A percentile compares a stretch with the other conserved stretches of the same genome.
These are phyloP conservation scores for Rhinatrema bivittatum DNA, from an alignment of 2,797 vertebrate genomes.

Conservation along the genomic window DNA sequence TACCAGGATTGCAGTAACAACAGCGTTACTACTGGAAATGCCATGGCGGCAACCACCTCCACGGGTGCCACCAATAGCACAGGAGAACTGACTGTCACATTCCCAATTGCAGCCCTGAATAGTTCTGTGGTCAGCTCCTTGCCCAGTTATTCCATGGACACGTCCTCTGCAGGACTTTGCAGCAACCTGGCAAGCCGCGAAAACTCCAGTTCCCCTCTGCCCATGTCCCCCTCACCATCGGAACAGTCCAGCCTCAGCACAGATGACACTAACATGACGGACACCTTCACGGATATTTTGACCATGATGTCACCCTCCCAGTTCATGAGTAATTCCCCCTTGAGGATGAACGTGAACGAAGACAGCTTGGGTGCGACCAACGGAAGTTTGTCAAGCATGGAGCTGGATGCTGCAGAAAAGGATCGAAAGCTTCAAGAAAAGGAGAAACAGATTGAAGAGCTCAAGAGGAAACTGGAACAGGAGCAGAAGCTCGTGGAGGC, in stretches of 20 bases:
- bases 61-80: constrained; percentile 31
- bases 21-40: constrained; percentile 24
- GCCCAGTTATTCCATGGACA: constrained; percentile 44
- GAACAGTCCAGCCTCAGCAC: constrained; percentile 70
- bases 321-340: constrained; percentile 52
- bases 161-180: constrained; percentile 19
- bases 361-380: constrained; percentile 39
- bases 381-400: constrained; percentile 39
- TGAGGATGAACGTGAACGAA: constrained; percentile 40
- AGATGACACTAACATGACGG: constrained; percentile 60
- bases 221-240: constrained; percentile 76
- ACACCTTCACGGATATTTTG: constrained; percentile 59
- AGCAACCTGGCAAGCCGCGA: constrained; percentile 36
- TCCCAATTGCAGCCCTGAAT: constrained; percentile 41
- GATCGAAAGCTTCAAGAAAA: constrained; percentile 91
- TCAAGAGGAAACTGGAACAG: constrained; percentile 86
- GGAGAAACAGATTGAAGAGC: constrained; percentile 89
- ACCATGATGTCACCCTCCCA: constrained; percentile 57
- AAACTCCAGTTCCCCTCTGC: constrained; percentile 59
- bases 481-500: constrained; percentile 93
- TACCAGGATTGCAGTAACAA: constrained; percentile 67
- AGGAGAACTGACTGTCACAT: constrained; percentile 43
- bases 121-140: constrained; percentile 21
- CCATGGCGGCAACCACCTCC: constrained; percentile 33
- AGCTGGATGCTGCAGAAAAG: constrained; percentile 62